Evolutionary conservation across 2,888 invertebrate species (phyloP), one percentile per base, ranked within the genome.

Genomic region (Chrysolina americana): DNA sequence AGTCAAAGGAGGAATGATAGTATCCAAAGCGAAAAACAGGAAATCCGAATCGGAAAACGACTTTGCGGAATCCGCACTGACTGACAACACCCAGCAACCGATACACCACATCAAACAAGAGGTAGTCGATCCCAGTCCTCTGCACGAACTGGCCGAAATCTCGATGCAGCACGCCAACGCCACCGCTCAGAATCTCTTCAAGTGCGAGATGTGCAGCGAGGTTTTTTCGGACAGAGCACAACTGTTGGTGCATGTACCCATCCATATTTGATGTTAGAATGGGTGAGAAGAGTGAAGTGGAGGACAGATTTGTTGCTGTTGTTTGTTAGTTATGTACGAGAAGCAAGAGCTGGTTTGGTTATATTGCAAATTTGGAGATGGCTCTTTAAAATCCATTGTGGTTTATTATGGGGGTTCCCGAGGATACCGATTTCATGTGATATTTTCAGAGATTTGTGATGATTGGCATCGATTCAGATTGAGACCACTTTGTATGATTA

Each of bases 131-230:
- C 84, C 87, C 23, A 89, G 88, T 86, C 83, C 89, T 77, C 78
- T 90, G 83, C 87, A 90, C 86, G 85, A 90, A 87, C 81, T 90
- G 83, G 87, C 90, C 81, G 85, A 92, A 89, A 81, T 90, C 85
- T 71, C 89, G 86, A 79, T 92, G 87, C 86, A 87, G 66, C 88
- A 88, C 74, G 87, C 87, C 21, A 80, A 73, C 44, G 79, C 79
- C 15, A 77, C 71, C 28, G 84, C 86, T 64, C 86, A 87, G 76
- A 87, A 85, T 77, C 81, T 92, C 59, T 94, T 92, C 87, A 93
- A 92, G 80, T 96, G 96, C 85, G 95, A 95, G 87, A 95, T 96
- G 94, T 96, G 96, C 86, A 91, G 93, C 70, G 91, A 92, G 65
- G 92, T 93, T 80, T 96, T 96, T 87, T 89, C 92, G 11, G 93